phyloP scores from a whole-genome alignment of 2,888 invertebrate species.

The Galeopsomyia nigrocyanea region DNA sequence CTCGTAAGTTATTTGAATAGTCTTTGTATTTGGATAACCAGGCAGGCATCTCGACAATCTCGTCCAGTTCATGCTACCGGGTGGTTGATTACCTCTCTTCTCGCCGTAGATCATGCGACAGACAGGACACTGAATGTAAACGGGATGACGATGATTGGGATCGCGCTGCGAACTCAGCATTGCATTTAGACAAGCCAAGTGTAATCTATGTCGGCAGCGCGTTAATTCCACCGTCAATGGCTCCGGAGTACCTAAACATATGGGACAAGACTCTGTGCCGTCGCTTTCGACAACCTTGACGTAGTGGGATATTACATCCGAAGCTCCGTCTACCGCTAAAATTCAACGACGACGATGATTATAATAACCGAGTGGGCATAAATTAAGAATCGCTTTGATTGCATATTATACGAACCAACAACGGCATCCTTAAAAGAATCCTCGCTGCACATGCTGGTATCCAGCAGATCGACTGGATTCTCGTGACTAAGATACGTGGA shows the following conservation, averaged over 20 bases:
- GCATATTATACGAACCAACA: constrained; percentile 66
- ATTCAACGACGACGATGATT: constrained; percentile 40
- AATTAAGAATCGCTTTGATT: constrained; percentile 21
- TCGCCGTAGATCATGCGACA: constrained; percentile 89
- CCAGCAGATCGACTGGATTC: constrained; percentile 79
- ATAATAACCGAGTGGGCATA: background rate
- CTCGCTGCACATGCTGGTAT: constrained; percentile 81
- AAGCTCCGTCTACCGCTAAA: constrained; percentile 72
- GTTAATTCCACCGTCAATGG: constrained; percentile 76
- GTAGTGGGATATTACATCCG: constrained; percentile 78
- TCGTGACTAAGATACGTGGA: constrained; percentile 91
- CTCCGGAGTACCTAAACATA: constrained; percentile 74
- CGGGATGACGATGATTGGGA: constrained; percentile 65
- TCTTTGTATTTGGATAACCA: constrained; percentile 77
- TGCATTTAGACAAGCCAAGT: constrained; percentile 83
- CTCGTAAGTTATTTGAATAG: constrained; percentile 88
- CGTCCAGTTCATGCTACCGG: constrained; percentile 87
- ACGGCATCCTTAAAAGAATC: constrained; percentile 76
- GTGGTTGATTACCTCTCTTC: constrained; percentile 84
- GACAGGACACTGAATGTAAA: constrained; percentile 88
- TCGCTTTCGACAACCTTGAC: constrained; percentile 78
- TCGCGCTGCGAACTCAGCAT: constrained; percentile 78
- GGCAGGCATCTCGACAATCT: constrained; percentile 79
- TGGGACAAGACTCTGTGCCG: constrained; percentile 80
- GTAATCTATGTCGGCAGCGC: constrained; percentile 85